These are phyloP conservation scores for Leptinotarsa defecta DNA, from an alignment of 1,140 invertebrate species.

Conservation along the genomic window DNA sequence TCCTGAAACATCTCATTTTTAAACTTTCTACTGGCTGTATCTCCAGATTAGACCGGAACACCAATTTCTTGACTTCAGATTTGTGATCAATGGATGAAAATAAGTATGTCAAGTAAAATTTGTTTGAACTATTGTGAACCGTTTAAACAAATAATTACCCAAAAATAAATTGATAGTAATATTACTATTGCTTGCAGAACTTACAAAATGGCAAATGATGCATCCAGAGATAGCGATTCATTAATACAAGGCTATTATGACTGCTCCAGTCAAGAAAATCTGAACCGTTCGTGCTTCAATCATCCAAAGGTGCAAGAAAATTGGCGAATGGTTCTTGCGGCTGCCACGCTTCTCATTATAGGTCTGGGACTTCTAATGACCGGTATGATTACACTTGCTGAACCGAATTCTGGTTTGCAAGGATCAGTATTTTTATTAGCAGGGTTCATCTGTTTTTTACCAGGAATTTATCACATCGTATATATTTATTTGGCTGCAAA, in stretches of 20 bases:
- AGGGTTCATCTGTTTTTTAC: constrained; percentile 80
- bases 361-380: constrained; percentile 76
- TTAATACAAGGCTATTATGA: constrained; percentile 75
- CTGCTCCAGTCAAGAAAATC: constrained; percentile 63
- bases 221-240: constrained; percentile 79
- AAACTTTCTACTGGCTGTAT: no score
- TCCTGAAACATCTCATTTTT: no score
- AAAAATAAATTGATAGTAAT: background rate
- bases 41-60: no score
- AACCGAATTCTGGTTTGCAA: constrained; percentile 72
- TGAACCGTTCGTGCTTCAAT: constrained; percentile 71
- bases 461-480: constrained; percentile 80
- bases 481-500: constrained; percentile 83
- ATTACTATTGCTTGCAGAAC: constrained; percentile 58
- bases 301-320: constrained; percentile 84
- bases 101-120: no score
- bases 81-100: no score
- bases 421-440: constrained; percentile 81
- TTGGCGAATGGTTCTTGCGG: constrained; percentile 82
- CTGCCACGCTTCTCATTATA: constrained; percentile 74
- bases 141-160: background rate
- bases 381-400: constrained; percentile 72
- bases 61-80: no score
- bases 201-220: constrained; percentile 69
- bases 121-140: no score